Evolutionary conservation across 2,113 vertebrate genomes (phyloP).

Genomic region (human (Homo sapiens)): DNA sequence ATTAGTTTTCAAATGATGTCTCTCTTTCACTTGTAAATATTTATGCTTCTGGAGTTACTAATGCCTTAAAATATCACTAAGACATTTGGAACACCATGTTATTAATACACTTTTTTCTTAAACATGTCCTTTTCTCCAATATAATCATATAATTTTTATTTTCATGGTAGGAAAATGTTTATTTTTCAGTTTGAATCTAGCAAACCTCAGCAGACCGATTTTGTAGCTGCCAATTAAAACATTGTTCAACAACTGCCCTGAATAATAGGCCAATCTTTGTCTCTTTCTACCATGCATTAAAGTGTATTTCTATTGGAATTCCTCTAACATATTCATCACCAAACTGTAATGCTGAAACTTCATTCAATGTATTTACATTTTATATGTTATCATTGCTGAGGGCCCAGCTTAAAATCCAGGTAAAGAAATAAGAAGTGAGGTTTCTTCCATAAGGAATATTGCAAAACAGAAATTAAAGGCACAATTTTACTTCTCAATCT

Average conservation of each 20-base stretch:
- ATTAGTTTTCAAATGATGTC: constrained; percentile 9
- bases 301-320: constrained; percentile 53
- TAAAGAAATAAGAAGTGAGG: constrained; percentile 27
- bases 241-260: constrained; percentile 11
- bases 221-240: constrained; percentile 53
- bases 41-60: constrained; percentile 9
- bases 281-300: constrained; percentile 2
- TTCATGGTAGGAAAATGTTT: neutral
- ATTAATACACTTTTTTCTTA: constrained; percentile 2
- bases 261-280: neutral
- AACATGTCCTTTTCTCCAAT: neutral
- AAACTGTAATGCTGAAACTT: constrained; percentile 22
- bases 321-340: constrained; percentile 22
- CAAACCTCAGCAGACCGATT: neutral
- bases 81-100: neutral
- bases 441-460: constrained; percentile 28
- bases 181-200: constrained; percentile 14
- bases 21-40: neutral
- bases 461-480: constrained; percentile 25
- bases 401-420: neutral
- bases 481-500: constrained; percentile 30
- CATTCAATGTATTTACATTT: constrained; percentile 49
- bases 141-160: neutral
- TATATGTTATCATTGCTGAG: constrained; percentile 30
- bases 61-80: constrained; percentile 5